A percentile compares a stretch with the other conserved stretches of the same genome.
phyloP scores from a whole-genome alignment of 2,113 vertebrate genomes.

The Plecotus auritus region DNA sequence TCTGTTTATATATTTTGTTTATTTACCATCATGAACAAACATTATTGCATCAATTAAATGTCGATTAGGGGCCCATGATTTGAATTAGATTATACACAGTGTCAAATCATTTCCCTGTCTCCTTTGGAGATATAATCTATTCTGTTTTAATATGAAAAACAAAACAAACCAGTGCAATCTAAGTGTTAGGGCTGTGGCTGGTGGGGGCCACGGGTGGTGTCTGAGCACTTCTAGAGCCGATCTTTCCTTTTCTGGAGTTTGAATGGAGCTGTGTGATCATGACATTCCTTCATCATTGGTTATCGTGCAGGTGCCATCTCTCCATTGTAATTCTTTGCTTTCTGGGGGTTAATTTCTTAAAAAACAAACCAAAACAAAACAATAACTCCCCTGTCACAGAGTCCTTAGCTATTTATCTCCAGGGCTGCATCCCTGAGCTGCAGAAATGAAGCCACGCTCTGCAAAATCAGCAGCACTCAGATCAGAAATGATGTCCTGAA shows the following conservation, averaged over 20 bases:
- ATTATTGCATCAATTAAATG: slow-evolving; percentile 83
- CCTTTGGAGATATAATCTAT: slow-evolving; percentile 72
- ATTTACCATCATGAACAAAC: slow-evolving; percentile 78
- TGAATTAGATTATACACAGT: slow-evolving; percentile 71
- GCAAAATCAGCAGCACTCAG: not conserved
- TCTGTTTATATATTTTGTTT: slow-evolving; percentile 82
- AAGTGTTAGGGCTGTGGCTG: slow-evolving; percentile 62
- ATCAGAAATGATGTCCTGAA: not conserved
- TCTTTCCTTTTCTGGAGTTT: slow-evolving; percentile 62
- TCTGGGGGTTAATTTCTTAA: not conserved
- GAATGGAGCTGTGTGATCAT: not conserved
- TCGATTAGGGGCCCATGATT: slow-evolving; percentile 74
- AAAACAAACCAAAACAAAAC: not conserved
- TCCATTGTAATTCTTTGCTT: slow-evolving; percentile 59
- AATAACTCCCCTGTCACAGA: not conserved
- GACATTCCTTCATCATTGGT: slow-evolving; percentile 49
- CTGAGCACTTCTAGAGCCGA: slow-evolving; percentile 1
- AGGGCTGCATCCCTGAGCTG: not conserved
- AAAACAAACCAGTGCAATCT: slow-evolving; percentile 64
- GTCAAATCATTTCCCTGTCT: slow-evolving; percentile 76
- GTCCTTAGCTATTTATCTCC: not conserved
- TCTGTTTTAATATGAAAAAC: slow-evolving; percentile 52
- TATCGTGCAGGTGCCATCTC: slow-evolving; percentile 69
- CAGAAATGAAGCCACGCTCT: not conserved
- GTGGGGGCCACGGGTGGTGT: slow-evolving; percentile 56